A percentile compares a stretch with the other conserved stretches of the same genome.
These are phyloP conservation scores for Betta splendens DNA, from an alignment of 2,797 vertebrate genomes.

Conservation along the genomic window DNA sequence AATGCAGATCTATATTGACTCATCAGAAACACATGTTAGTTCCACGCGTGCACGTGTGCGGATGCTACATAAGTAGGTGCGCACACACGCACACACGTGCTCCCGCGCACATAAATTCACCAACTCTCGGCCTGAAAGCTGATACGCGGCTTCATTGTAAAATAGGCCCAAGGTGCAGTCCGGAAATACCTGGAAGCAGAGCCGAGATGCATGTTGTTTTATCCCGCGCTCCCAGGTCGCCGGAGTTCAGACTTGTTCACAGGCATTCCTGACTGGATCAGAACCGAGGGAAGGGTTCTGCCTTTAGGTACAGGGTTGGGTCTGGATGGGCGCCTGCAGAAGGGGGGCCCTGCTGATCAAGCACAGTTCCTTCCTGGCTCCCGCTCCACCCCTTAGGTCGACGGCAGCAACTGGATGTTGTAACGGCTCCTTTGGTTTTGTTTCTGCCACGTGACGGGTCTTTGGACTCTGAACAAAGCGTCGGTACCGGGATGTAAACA, in stretches of 20 bases:
- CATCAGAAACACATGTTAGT: constrained; percentile 94
- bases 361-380: constrained; percentile 45
- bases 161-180: constrained; percentile 74
- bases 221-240: constrained; percentile 63
- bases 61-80: constrained; percentile 6
- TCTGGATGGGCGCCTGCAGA: constrained; percentile 43
- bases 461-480: constrained; percentile 45
- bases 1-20: constrained; percentile 96
- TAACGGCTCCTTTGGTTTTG: constrained; percentile 35
- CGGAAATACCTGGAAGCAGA: constrained; percentile 74
- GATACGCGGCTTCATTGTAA: constrained; percentile 70
- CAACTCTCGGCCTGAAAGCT: constrained; percentile 64
- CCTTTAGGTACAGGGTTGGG: constrained; percentile 52
- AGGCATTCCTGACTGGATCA: constrained; percentile 59
- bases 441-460: constrained; percentile 30
- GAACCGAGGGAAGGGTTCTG: constrained; percentile 50
- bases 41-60: constrained; percentile 45
- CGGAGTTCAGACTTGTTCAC: constrained; percentile 70
- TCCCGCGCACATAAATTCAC: constrained; percentile 56
- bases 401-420: constrained; percentile 37
- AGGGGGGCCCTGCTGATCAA: constrained; percentile 56
- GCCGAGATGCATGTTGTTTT: constrained; percentile 72
- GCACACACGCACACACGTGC: constrained; percentile 19
- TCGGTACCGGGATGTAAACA: constrained; percentile 32
- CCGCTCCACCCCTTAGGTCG: constrained; percentile 23